Evolutionary conservation across 2,797 vertebrate genomes (phyloP).

Genomic region (Delichon dasypus): DNA sequence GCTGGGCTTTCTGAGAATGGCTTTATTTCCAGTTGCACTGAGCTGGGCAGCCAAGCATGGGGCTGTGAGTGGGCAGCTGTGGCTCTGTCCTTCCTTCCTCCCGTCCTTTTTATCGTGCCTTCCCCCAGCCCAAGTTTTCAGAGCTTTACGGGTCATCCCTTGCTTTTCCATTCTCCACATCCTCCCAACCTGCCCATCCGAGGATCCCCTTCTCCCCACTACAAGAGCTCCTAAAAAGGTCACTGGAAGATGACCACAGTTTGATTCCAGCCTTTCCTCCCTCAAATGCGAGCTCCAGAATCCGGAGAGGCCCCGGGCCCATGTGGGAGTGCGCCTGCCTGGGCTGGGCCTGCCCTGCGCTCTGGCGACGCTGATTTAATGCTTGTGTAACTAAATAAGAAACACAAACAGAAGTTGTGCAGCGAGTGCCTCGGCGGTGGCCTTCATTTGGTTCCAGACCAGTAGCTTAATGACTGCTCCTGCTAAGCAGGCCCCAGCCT

Average conservation of each 20-base stretch:
- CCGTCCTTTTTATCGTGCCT: background rate
- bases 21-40: background rate
- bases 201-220: background rate
- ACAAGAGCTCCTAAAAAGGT: background rate
- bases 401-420: constrained; percentile 53
- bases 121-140: background rate
- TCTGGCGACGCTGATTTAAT: constrained; percentile 36
- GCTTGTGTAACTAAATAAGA: constrained; percentile 56
- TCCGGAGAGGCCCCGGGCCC: background rate
- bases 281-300: background rate
- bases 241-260: background rate
- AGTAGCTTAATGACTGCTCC: constrained; percentile 70
- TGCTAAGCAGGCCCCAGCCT: constrained; percentile 32
- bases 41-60: background rate
- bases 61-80: background rate
- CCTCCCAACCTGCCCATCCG: background rate
- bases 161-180: background rate
- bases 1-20: background rate
- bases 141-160: background rate
- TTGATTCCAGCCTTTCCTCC: background rate
- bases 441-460: constrained; percentile 33
- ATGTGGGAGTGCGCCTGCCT: constrained; percentile 24
- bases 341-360: background rate
- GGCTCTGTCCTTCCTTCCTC: background rate
- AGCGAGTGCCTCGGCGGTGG: background rate